Conservation (phyloP, 2,797 vertebrate genomes). For the Gymnodraco acuticeps region DNA sequence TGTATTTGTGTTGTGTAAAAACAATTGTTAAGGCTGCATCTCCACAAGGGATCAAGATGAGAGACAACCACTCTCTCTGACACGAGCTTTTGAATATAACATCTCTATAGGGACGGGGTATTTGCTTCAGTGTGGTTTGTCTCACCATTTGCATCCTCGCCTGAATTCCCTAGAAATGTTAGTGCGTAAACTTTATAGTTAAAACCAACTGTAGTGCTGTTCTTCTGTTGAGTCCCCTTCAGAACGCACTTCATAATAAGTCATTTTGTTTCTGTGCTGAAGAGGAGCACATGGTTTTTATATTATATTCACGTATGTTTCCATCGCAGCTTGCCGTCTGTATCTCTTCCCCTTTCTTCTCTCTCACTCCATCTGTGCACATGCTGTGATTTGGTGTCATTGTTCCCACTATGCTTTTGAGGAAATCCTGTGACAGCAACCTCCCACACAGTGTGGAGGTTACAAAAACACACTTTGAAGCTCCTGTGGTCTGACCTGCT, state of each 20-base stretch:
- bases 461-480: constrained; percentile 8
- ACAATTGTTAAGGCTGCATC: constrained; percentile 3
- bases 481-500: constrained; percentile 4
- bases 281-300: neutral
- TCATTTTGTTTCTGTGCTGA: constrained; percentile 16
- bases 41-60: constrained; percentile 19
- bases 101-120: neutral
- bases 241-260: constrained; percentile 20
- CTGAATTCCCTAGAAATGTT: constrained; percentile 17
- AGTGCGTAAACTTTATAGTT: constrained; percentile 9
- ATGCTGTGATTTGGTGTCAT: constrained; percentile 14
- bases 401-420: neutral
- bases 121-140: neutral
- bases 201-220: constrained; percentile 6
- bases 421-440: neutral
- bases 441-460: constrained; percentile 14
- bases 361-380: constrained; percentile 3
- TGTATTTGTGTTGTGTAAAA: constrained; percentile 20
- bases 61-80: neutral
- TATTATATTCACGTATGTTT: constrained; percentile 18
- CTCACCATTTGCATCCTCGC: neutral
- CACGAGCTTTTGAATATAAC: constrained; percentile 24
- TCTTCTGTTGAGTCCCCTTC: neutral
- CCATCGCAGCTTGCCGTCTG: neutral
- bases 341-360: neutral